phyloP scores from a whole-genome alignment of 2,797 vertebrate genomes.

The Dipus sagitta region DNA sequence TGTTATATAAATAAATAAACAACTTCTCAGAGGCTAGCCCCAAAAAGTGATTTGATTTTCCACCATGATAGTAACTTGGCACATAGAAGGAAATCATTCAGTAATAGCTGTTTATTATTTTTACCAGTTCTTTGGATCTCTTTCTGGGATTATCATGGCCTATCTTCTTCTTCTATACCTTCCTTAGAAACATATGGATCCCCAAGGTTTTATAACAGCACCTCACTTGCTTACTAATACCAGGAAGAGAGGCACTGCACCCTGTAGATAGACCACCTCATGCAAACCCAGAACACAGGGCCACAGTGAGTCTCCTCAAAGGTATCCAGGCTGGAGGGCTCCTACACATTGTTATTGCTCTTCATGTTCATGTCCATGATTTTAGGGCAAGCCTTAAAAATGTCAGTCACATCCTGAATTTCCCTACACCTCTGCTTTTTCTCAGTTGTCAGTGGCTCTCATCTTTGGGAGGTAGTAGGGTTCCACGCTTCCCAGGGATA shows the following conservation, averaged over 20 bases:
- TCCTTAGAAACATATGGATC: neutral
- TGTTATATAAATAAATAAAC: neutral
- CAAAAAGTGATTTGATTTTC: neutral
- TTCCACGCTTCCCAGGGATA: neutral
- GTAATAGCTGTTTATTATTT: slow-evolving; percentile 29
- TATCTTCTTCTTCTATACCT: neutral
- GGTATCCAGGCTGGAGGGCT: neutral
- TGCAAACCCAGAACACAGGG: neutral
- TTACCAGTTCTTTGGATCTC: neutral
- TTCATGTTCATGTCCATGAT: neutral
- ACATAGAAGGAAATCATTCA: neutral
- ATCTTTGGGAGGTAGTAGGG: neutral
- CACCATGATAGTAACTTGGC: neutral
- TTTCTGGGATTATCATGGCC: slow-evolving; percentile 1
- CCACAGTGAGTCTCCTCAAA: neutral
- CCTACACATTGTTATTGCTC: neutral
- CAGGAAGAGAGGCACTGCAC: neutral
- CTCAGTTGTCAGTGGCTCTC: neutral
- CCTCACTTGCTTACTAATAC: neutral
- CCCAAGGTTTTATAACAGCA: neutral
- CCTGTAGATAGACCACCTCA: fast-evolving
- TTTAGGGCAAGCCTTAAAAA: neutral
- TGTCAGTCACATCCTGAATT: neutral
- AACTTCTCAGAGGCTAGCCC: neutral
- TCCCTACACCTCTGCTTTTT: neutral